phyloP scores from a whole-genome alignment of 1,140 invertebrate genomes.

The Brachionus manjavacas region DNA sequence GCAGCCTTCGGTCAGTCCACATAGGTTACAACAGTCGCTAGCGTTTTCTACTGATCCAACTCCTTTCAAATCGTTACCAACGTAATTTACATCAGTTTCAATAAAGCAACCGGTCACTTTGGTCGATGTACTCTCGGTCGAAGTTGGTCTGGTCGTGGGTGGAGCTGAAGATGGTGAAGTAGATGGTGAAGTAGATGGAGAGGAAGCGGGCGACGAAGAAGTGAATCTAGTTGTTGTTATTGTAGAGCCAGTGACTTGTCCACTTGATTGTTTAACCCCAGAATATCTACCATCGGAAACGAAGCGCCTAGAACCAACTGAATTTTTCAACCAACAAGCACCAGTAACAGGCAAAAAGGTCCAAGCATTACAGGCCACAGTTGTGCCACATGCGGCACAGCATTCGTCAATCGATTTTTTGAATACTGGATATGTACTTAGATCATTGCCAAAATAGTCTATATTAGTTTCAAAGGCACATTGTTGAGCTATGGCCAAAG shows the following conservation, averaged over 20 bases:
- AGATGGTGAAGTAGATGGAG: neutral
- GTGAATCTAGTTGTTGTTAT: neutral
- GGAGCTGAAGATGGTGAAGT: neutral
- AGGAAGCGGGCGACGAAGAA: neutral
- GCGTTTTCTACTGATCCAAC: neutral
- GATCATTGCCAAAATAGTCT: conserved; percentile 36
- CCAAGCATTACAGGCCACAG: neutral
- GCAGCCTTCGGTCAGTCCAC: neutral
- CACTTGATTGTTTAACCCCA: neutral
- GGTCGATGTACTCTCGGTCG: neutral
- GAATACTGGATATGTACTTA: neutral
- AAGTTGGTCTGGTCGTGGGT: neutral
- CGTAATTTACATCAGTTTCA: conserved; percentile 12
- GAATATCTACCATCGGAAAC: neutral
- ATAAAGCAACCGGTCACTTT: conserved; percentile 11
- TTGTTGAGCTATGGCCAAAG: neutral
- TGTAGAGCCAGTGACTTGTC: neutral
- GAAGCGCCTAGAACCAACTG: conserved; percentile 16
- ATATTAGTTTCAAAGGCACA: conserved; percentile 18
- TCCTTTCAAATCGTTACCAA: conserved; percentile 2
- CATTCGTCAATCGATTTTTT: neutral
- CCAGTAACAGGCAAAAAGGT: neutral
- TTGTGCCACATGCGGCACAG: neutral
- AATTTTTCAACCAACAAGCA: conserved; percentile 33
- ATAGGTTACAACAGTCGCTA: conserved; percentile 31